These are phyloP conservation scores for Lepisosteus oculatus DNA, from an alignment of 2,113 vertebrate genomes.

Conservation along the genomic window DNA sequence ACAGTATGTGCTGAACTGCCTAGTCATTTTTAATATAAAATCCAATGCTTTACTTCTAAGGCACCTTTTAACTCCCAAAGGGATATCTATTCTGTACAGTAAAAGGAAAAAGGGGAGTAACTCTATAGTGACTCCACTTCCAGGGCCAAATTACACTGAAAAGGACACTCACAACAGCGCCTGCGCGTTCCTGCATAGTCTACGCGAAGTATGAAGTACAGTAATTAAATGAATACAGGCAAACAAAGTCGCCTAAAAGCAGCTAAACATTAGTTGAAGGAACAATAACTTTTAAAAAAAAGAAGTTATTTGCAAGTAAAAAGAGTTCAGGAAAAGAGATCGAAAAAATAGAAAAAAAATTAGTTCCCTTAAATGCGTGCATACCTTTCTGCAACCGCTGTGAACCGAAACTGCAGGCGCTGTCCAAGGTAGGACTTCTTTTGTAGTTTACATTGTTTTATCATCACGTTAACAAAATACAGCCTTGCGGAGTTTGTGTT, in stretches of 20 bases:
- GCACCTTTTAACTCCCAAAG: slow-evolving; percentile 7
- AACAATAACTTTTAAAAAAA: background rate
- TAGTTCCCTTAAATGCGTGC: background rate
- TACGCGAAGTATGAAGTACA: slow-evolving; percentile 11
- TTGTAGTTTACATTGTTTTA: background rate
- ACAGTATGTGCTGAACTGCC: too few relatives aligned
- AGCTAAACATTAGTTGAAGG: background rate
- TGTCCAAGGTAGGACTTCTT: slow-evolving; percentile 51
- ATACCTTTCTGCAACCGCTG: slow-evolving; percentile 22
- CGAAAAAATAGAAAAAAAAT: slow-evolving; percentile 3
- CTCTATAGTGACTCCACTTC: slow-evolving; percentile 16
- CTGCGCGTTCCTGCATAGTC: slow-evolving; percentile 26
- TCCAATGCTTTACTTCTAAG: slow-evolving; percentile 6
- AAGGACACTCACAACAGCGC: slow-evolving; percentile 28
- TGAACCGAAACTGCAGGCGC: slow-evolving; percentile 38
- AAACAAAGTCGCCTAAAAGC: slow-evolving; percentile 20
- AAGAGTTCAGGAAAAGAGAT: background rate
- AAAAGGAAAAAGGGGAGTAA: slow-evolving; percentile 16
- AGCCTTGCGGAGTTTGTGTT: background rate
- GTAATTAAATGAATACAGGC: slow-evolving; percentile 19
- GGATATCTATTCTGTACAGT: slow-evolving; percentile 32
- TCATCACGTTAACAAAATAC: background rate
- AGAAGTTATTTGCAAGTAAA: background rate
- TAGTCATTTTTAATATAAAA: slow-evolving; percentile 25
- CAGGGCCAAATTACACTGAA: slow-evolving; percentile 21